Conservation (phyloP, 2,797 vertebrate genomes). For the Prionace glauca region DNA sequence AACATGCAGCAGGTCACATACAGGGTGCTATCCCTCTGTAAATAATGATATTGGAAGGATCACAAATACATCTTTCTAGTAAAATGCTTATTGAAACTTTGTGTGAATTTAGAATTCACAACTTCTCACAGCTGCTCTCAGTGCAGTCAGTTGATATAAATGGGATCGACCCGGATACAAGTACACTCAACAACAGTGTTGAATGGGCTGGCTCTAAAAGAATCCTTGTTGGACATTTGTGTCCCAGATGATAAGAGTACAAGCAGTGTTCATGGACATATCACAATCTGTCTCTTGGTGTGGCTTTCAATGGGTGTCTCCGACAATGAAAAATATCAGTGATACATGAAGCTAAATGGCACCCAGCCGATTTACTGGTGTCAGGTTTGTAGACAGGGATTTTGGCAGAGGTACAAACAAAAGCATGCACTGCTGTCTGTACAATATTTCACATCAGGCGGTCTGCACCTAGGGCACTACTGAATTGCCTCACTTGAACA, state of each 20-base stretch:
- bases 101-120: too few species aligned
- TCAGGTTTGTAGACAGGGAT: background rate
- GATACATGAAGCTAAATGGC: background rate
- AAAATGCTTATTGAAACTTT: too few species aligned
- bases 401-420: background rate
- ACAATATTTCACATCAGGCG: background rate
- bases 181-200: too few species aligned
- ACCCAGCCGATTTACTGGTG: background rate
- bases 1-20: background rate
- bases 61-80: too few species aligned
- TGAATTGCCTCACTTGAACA: background rate
- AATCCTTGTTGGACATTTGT: background rate
- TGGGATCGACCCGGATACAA: background rate
- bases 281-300: background rate
- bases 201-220: background rate
- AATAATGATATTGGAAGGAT: background rate
- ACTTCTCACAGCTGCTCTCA: too few species aligned
- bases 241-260: background rate
- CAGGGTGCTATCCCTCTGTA: background rate
- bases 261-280: background rate
- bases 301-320: background rate
- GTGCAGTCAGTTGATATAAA: too few species aligned
- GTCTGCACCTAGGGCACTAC: background rate
- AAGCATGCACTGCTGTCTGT: background rate
- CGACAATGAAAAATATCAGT: background rate